Evolutionary conservation across 2,797 vertebrate species (phyloP).

Genomic region (Gymnodraco acuticeps): DNA sequence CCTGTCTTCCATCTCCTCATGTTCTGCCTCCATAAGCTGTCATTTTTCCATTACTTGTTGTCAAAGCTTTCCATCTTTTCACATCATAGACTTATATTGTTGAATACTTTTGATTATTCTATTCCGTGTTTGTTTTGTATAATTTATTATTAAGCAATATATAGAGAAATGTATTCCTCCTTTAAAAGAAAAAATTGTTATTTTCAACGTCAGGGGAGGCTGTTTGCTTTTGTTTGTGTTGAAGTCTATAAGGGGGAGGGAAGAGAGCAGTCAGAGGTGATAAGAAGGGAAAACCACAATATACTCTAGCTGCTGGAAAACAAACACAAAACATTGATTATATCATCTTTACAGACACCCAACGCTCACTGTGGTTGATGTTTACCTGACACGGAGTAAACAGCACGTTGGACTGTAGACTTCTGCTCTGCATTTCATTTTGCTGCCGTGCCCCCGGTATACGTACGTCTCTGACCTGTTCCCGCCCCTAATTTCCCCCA

Average conservation of each 20-base stretch:
- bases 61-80: slow-evolving; percentile 39
- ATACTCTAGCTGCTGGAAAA: slow-evolving; percentile 71
- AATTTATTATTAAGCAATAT: slow-evolving; percentile 30
- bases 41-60: slow-evolving; percentile 48
- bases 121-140: slow-evolving; percentile 11
- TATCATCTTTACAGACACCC: slow-evolving; percentile 82
- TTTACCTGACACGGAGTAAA: slow-evolving; percentile 85
- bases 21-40: slow-evolving; percentile 48
- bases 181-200: slow-evolving; percentile 27
- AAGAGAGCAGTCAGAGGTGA: slow-evolving; percentile 81
- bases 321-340: slow-evolving; percentile 86
- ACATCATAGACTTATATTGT: slow-evolving; percentile 14
- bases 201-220: slow-evolving; percentile 48
- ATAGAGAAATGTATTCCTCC: slow-evolving; percentile 8
- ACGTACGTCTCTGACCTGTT: slow-evolving; percentile 80
- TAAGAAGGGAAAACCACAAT: slow-evolving; percentile 68
- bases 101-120: slow-evolving; percentile 31
- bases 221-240: slow-evolving; percentile 65
- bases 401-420: slow-evolving; percentile 74
- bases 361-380: slow-evolving; percentile 69
- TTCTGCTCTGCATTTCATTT: slow-evolving; percentile 83
- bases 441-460: slow-evolving; percentile 74
- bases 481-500: slow-evolving; percentile 86
- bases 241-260: slow-evolving; percentile 56
- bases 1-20: slow-evolving; percentile 71